phyloP scores from a whole-genome alignment of 2,113 vertebrate species.

The Spea multiplicata region DNA sequence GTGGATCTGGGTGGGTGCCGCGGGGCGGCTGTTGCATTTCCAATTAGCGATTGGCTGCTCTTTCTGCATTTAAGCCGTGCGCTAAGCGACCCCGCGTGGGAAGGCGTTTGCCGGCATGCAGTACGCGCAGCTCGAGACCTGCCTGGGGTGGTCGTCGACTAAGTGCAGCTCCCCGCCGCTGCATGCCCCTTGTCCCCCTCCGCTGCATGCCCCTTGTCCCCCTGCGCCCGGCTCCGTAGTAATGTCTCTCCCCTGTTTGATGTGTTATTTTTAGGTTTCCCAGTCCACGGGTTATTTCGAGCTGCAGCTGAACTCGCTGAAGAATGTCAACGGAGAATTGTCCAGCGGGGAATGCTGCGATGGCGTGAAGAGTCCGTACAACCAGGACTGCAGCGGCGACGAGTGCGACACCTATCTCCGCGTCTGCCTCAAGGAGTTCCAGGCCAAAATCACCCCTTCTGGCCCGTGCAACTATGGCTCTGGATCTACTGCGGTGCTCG shows the following conservation, averaged over 20 bases:
- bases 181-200: no score
- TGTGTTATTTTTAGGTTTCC: slow-evolving; percentile 79
- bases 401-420: slow-evolving; percentile 90
- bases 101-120: no score
- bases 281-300: slow-evolving; percentile 88
- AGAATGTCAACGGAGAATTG: slow-evolving; percentile 84
- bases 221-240: slow-evolving; percentile 48
- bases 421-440: slow-evolving; percentile 94
- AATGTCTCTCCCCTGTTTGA: slow-evolving; percentile 47
- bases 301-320: slow-evolving; percentile 85
- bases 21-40: not conserved
- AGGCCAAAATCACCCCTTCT: slow-evolving; percentile 78
- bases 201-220: not conserved
- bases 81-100: not conserved
- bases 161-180: not conserved
- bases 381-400: slow-evolving; percentile 73
- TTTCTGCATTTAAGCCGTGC: not conserved
- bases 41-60: no score
- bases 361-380: slow-evolving; percentile 65
- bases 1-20: not conserved
- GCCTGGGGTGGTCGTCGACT: not conserved
- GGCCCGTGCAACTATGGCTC: slow-evolving; percentile 86
- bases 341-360: slow-evolving; percentile 89
- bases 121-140: no score
- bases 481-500: slow-evolving; percentile 83